Conservation (phyloP, 1,140 invertebrate species). For the Eufriesea mexicana region DNA sequence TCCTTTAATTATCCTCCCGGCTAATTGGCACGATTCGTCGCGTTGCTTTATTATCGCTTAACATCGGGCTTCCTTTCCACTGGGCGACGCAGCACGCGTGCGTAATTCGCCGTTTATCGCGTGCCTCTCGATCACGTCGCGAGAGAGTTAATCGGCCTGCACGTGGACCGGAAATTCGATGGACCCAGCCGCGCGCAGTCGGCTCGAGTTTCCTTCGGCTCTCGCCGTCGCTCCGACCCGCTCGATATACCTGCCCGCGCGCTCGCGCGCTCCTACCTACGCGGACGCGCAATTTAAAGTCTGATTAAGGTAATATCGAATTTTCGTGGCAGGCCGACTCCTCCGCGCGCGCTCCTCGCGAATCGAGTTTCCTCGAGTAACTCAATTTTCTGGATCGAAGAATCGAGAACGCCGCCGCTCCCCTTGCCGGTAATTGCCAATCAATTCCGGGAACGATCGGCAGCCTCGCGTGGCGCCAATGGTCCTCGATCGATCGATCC, state of each 20-base stretch:
- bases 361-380: constrained; percentile 63
- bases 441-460: constrained; percentile 57
- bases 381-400: constrained; percentile 66
- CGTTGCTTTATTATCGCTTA: constrained; percentile 25
- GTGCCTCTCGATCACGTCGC: neutral
- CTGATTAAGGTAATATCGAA: constrained; percentile 58
- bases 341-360: constrained; percentile 34
- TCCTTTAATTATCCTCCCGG: constrained; percentile 24
- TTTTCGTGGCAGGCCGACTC: constrained; percentile 41
- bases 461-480: constrained; percentile 34
- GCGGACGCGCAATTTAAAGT: constrained; percentile 33
- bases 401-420: constrained; percentile 39
- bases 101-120: neutral
- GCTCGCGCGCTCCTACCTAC: neutral
- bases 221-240: too few species aligned
- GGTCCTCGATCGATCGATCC: constrained; percentile 42
- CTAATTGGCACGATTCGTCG: constrained; percentile 29
- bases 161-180: neutral
- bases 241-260: neutral
- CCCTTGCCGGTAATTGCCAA: constrained; percentile 61
- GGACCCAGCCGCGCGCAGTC: too few species aligned
- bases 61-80: neutral
- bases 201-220: neutral
- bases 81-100: neutral
- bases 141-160: neutral